These are phyloP conservation scores for Tinea pellionella DNA, from an alignment of 2,888 invertebrate species.

Conservation along the genomic window DNA sequence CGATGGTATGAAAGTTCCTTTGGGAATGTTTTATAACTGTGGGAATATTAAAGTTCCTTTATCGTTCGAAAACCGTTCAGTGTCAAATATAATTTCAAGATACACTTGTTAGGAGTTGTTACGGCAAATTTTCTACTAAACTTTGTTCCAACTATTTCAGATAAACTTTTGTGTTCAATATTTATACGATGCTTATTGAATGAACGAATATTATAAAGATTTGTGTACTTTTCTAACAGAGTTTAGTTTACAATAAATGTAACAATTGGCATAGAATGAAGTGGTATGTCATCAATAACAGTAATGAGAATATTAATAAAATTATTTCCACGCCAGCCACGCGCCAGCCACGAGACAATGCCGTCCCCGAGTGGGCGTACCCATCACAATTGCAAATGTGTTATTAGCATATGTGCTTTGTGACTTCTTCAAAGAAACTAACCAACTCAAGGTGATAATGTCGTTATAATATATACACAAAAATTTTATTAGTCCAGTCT, in stretches of 20 bases:
- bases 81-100: constrained; percentile 5
- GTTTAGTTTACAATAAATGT: not conserved
- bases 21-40: constrained; percentile 13
- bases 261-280: not conserved
- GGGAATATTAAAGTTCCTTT: constrained; percentile 13
- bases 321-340: constrained; percentile 9
- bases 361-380: constrained; percentile 51
- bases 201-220: not conserved
- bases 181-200: not conserved
- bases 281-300: not conserved
- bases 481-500: no score
- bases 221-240: not conserved
- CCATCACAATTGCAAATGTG: constrained; percentile 63
- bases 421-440: constrained; percentile 42
- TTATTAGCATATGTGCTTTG: constrained; percentile 63
- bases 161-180: not conserved
- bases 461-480: no score
- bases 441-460: constrained; percentile 42
- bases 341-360: constrained; percentile 42
- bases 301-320: constrained; percentile 12
- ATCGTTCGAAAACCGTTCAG: not conserved
- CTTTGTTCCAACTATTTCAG: not conserved
- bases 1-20: constrained; percentile 32
- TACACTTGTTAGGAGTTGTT: constrained; percentile 3
- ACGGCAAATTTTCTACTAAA: not conserved